Conservation (phyloP, 2,113 vertebrate species). For the Tylochromis polylepis region DNA sequence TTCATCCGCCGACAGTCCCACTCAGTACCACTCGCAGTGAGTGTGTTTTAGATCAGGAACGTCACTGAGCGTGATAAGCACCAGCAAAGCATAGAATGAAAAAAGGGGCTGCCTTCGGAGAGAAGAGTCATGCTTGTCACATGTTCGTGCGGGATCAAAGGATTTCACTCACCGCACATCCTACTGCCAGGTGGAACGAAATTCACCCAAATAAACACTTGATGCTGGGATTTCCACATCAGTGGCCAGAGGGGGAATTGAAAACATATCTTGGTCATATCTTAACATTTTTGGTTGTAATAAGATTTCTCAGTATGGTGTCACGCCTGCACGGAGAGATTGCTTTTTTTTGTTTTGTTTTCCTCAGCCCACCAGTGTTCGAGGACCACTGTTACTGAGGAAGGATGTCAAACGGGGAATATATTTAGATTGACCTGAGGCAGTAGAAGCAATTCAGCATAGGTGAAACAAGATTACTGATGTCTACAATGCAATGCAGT, state of each 20-base stretch:
- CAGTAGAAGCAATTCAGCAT: not conserved
- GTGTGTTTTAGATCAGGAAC: slow-evolving; percentile 36
- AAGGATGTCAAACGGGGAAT: not conserved
- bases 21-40: slow-evolving; percentile 4
- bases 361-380: not conserved
- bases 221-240: slow-evolving; percentile 8
- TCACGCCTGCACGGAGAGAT: not conserved
- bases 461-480: not conserved
- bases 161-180: not conserved
- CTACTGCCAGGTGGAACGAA: not conserved
- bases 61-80: slow-evolving; percentile 32
- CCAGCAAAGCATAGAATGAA: not conserved
- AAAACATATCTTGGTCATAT: not conserved
- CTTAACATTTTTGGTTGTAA: not conserved
- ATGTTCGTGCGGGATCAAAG: slow-evolving; percentile 26
- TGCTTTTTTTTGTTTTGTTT: not conserved
- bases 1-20: not conserved
- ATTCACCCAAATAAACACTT: slow-evolving; percentile 13
- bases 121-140: slow-evolving; percentile 15
- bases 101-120: not conserved
- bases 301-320: not conserved
- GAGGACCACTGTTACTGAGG: not conserved
- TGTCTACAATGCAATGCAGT: not conserved
- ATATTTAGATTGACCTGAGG: not conserved
- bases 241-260: not conserved